Evolutionary conservation across 2,797 vertebrate species (phyloP), one percentile per base, ranked within the genome.

Genomic region (Takifugu rubripes): DNA sequence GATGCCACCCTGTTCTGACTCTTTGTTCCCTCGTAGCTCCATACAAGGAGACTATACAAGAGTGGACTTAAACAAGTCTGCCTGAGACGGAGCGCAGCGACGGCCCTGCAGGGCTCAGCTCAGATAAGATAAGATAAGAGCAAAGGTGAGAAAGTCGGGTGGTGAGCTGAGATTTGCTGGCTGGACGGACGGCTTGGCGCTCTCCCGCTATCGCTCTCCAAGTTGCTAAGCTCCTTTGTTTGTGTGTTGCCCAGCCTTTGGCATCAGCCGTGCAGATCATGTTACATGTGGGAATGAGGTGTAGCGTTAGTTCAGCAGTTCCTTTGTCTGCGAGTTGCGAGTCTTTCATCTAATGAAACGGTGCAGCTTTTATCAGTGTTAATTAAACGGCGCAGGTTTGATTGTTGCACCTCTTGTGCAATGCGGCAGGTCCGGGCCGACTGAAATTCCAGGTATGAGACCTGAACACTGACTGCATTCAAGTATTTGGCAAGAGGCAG

Each of bases 191-290:
- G 5, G 33, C 54, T 66, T 66, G 76, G 74, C 54, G 16, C 60
- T 75, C 54, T 49, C 61, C 58, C 47, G 55, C 62, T 52, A 36
- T 72, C 27, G 52, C 71, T 47, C 75, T 51, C 68, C 57, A 55
- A 74, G 88, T 90, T 87, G 82, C 84, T 84, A 83, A 87, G 84
- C 75, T 79, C 59, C 83, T 84, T 80, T 90, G 84, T 89, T 88
- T 89, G 82, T 85, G 76, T 85, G 79, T 82, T 78, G 66, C 74
- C 66, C 69, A 71, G 76, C 66, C 68, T 79, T 82, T 79, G 79
- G 79, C 85, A 83, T 73, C 62, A 62, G 69, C 16, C 54, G 61
- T 56, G 74, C 50, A 42, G 74, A 75, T 87, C 84, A 58, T 72
- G 74, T 90, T 88, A 78, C 87, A 73, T 79, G 73, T 74, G 78